phyloP scores from a whole-genome alignment of 1,140 invertebrate genomes.

The Uloborus diversus region DNA sequence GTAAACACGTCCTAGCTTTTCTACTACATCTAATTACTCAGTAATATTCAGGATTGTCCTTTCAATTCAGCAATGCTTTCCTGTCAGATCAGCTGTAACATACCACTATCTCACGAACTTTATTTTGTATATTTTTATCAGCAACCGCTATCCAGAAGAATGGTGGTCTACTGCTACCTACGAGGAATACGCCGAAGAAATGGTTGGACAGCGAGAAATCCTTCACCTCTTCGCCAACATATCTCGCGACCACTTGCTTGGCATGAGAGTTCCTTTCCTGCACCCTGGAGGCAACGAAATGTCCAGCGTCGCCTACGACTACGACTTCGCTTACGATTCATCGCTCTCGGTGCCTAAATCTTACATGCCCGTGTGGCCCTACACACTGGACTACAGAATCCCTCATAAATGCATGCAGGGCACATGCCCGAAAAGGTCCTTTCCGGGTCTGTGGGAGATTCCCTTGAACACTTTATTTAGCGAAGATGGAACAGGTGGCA shows the following conservation, averaged over 20 bases:
- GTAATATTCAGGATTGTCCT: too few relatives aligned
- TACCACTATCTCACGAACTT: too few relatives aligned
- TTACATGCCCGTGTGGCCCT: constrained; percentile 88
- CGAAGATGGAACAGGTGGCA: constrained; percentile 86
- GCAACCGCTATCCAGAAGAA: constrained; percentile 71
- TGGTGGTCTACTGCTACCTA: constrained; percentile 84
- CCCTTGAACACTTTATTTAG: constrained; percentile 91
- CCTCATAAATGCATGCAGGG: constrained; percentile 78
- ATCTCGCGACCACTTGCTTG: constrained; percentile 72
- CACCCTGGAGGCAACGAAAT: constrained; percentile 93
- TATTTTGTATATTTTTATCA: constrained; percentile 59
- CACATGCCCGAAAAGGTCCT: constrained; percentile 84
- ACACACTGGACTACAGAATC: constrained; percentile 94
- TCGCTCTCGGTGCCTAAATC: constrained; percentile 90
- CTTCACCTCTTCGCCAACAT: constrained; percentile 90
- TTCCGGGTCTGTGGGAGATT: constrained; percentile 94
- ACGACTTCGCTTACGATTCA: constrained; percentile 93
- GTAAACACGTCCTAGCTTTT: too few relatives aligned
- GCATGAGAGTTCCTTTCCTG: constrained; percentile 86
- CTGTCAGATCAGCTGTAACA: too few relatives aligned
- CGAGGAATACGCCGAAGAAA: constrained; percentile 93
- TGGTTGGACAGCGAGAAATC: constrained; percentile 88
- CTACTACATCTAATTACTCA: too few relatives aligned
- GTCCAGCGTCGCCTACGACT: constrained; percentile 87
- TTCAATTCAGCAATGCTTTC: too few relatives aligned